Evolutionary conservation across 2,797 vertebrate genomes (phyloP).

Genomic region (Schizothorax lantsangensis): DNA sequence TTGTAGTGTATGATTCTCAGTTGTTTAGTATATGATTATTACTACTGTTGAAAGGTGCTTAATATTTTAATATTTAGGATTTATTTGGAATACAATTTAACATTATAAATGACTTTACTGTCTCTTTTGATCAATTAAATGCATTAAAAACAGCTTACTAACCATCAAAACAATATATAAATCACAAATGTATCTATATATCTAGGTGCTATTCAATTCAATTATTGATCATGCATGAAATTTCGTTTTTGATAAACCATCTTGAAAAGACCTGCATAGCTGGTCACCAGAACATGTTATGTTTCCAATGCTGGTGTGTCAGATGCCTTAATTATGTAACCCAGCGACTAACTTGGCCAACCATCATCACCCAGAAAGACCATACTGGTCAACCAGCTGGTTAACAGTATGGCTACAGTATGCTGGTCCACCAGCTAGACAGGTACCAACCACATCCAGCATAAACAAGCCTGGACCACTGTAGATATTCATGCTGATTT

Average conservation of each 20-base stretch:
- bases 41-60: background rate
- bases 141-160: background rate
- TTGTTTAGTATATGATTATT: background rate
- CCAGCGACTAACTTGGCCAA: background rate
- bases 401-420: background rate
- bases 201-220: background rate
- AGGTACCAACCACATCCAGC: constrained; percentile 5
- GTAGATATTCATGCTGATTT: background rate
- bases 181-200: background rate
- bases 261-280: background rate
- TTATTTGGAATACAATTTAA: background rate
- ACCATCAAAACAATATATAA: background rate
- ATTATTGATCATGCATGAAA: background rate
- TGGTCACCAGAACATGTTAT: background rate
- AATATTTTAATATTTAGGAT: background rate
- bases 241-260: background rate
- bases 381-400: constrained; percentile 10
- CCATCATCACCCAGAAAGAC: background rate
- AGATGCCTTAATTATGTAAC: constrained; percentile 1
- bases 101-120: background rate
- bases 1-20: background rate
- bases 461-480: background rate
- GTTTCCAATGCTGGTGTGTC: background rate
- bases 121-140: background rate
- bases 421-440: background rate